Base-by-base conservation (phyloP, 2,113 vertebrate species). In the Hydropotes inermis region DNA sequence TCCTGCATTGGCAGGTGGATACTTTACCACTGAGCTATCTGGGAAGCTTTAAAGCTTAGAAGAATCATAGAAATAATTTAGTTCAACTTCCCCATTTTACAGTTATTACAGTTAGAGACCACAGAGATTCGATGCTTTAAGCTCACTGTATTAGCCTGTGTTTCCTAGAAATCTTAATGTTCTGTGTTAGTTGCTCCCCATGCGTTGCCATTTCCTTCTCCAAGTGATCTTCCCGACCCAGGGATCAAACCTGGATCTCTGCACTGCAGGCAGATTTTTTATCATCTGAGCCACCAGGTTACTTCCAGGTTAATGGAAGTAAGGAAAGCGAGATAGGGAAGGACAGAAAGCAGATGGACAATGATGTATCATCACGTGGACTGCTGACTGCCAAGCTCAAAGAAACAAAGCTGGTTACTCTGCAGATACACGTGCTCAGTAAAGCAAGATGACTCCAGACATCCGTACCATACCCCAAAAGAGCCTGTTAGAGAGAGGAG, bases 41-140 rank as follows among this genome's bases (percentile, higher is more conserved):
- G 23, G n/a, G n/a, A 70, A 36, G 67, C 64, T 70, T 70, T 57
- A 95, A 28, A 55, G 1, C 36, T 90, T 45, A 84, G 45, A 67
- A 84, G 14, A 30, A 90, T 81, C 30, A 92, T 19, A 87, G 30
- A 91, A 84, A 84, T 91, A 64, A 90, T 87, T 97, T 89, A 39
- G 28, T 54, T 30, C 55, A 39, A 57, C 90, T 39, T n/a, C 39
- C 45, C 87, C 64, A 78, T 79, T 52, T 97, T 52, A 79, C 14
- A 45, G n/a, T 92, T 70, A 94, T 90, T 21, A 78, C 83, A 87
- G 36, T 9, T 25, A 45, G 87, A 47, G 39, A 74, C 27, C n/a
- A 14, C 2, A 2, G 27, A 79, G 55, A 93, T 64, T 36, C 74
- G 81, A 25, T 36, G 94, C 52, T 50, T 54, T 85, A 67, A 87